Base-by-base conservation (phyloP, 2,797 vertebrate species). In the Sebastes itinus region DNA sequence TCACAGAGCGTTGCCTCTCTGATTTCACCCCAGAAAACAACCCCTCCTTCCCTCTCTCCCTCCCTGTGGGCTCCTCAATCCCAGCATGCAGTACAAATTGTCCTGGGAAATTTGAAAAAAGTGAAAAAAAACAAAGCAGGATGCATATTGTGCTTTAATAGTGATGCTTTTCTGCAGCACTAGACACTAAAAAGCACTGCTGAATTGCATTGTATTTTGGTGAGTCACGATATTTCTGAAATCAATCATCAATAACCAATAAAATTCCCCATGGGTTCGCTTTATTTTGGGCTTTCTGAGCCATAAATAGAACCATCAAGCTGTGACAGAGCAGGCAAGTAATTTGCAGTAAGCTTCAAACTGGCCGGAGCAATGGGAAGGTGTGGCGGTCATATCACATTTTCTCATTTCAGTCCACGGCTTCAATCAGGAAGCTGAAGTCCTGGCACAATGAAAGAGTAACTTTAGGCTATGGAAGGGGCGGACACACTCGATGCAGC, bases 211-310 rank as follows among this genome's bases (percentile, higher is more conserved):
- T 38, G n/a, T 79, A 64, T 64, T 75, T 14, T 67, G 10, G 2
- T 68, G 33, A 49, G 28, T 58, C 56, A 65, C 20, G 70, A 61
- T 58, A 62, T 70, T 74, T 38, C 49, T 27, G 30, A 70, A 88
- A 87, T 83, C 32, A 84, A 78, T 81, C 76, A 78, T 69, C 84
- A 68, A 78, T 78, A 76, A 91, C 83, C 80, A 81, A 80, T 89
- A 68, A 55, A 80, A 82, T 81, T 81, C 32, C 70, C 58, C 13
- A 10, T 16, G 38, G 5, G 55, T 78, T 73, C 73, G 64, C 60
- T 88, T 87, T 84, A 72, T 82, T 90, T 90, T 63, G 12, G 56
- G 38, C 14, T 81, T 67, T 79, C 77, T 79, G 49, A n/a, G 64
- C 56, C 81, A 88, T 89, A 81, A 89, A 90, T 83, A 72, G 64